Evolutionary conservation across 2,113 vertebrate genomes (phyloP).

Genomic region (Paratilapia polleni): DNA sequence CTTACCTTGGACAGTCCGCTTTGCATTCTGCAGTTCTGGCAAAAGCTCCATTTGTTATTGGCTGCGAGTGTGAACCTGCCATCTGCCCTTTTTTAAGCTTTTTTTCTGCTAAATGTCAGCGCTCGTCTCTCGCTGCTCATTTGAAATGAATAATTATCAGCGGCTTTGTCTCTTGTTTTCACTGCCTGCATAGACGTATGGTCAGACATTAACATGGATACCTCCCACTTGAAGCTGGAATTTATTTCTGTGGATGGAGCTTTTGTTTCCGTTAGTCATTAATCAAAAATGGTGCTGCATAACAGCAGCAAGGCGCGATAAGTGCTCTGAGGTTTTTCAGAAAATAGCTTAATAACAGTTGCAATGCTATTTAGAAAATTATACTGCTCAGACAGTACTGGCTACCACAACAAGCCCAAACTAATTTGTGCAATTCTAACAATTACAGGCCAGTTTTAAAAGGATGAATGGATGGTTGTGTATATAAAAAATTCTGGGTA

Average conservation of each 20-base stretch:
- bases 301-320: not conserved
- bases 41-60: conserved; percentile 6
- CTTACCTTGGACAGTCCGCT: not conserved
- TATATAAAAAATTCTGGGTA: not conserved
- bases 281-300: conserved; percentile 5
- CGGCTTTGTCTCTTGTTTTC: conserved; percentile 2
- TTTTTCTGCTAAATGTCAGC: conserved; percentile 19
- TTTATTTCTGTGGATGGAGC: conserved; percentile 12
- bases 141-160: conserved; percentile 28
- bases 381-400: not conserved
- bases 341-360: conserved; percentile 20
- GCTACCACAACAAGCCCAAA: not conserved
- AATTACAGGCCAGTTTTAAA: not conserved
- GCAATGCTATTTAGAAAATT: not conserved
- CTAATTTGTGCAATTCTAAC: not conserved
- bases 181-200: not conserved
- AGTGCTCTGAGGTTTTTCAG: conserved; percentile 30
- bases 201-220: not conserved
- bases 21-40: conserved; percentile 11
- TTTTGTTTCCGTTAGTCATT: conserved; percentile 29
- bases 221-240: conserved; percentile 15
- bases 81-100: conserved; percentile 26
- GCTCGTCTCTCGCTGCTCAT: not conserved
- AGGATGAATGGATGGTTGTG: not conserved
- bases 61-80: conserved; percentile 15